These are phyloP conservation scores for Xiphophorus hellerii DNA, from an alignment of 2,113 vertebrate genomes.

Conservation along the genomic window DNA sequence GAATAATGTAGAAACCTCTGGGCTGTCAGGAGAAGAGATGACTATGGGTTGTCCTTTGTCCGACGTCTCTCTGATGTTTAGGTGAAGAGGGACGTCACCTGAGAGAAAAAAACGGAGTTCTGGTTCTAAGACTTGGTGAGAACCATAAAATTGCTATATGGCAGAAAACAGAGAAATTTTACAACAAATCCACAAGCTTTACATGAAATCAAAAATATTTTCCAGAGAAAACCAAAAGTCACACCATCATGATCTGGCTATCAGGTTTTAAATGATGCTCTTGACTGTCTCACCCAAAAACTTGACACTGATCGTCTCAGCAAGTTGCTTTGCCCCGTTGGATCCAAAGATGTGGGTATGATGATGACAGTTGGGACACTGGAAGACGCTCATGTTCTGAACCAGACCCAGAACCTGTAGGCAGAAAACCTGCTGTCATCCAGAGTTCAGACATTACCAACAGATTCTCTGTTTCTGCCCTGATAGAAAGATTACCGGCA, in stretches of 20 bases:
- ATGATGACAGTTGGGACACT: conserved; percentile 92
- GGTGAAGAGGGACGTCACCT: conserved; percentile 95
- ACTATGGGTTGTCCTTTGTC: conserved; percentile 92
- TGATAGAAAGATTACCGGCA: conserved; percentile 83
- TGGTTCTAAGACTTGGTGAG: too few species aligned
- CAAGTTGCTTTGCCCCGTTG: conserved; percentile 87
- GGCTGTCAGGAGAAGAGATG: conserved; percentile 88
- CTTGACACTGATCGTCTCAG: conserved; percentile 83
- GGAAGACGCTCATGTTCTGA: conserved; percentile 99
- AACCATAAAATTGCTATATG: too few species aligned
- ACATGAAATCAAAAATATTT: not conserved
- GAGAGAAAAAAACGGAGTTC: not conserved
- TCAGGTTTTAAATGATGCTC: too few species aligned
- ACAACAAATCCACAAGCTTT: not conserved
- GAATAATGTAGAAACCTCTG: conserved; percentile 80
- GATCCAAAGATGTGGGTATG: conserved; percentile 94
- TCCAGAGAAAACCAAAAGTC: too few species aligned
- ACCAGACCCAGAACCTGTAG: conserved; percentile 92
- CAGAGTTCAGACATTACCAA: not conserved
- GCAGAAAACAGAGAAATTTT: not conserved
- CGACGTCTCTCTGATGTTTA: conserved; percentile 91
- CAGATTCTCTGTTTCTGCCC: not conserved
- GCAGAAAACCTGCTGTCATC: not conserved
- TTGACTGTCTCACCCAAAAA: conserved; percentile 83
- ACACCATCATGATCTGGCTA: too few species aligned